Conservation (phyloP, 1,140 invertebrate species). For the Pinna nobilis region DNA sequence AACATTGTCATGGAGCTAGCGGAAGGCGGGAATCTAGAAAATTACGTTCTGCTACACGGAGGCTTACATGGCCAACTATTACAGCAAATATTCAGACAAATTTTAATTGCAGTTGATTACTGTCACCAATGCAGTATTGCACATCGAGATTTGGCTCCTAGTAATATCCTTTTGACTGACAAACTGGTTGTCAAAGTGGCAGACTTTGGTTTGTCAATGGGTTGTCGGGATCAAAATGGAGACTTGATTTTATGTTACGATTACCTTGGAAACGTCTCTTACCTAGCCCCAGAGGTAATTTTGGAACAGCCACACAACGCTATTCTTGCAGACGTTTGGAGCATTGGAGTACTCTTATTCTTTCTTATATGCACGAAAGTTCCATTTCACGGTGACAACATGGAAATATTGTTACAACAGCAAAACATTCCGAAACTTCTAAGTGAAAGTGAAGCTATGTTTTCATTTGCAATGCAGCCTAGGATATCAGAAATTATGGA, state of each 20-base stretch:
- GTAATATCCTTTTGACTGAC: slow-evolving; percentile 33
- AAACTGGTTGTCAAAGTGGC: slow-evolving; percentile 31
- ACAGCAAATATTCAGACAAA: slow-evolving; percentile 14
- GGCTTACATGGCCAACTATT: background rate
- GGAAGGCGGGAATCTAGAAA: slow-evolving; percentile 40
- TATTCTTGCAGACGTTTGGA: slow-evolving; percentile 40
- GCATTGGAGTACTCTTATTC: slow-evolving; percentile 29
- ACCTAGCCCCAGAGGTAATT: slow-evolving; percentile 37
- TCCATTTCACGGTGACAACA: slow-evolving; percentile 28
- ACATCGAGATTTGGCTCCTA: slow-evolving; percentile 43
- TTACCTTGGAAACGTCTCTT: slow-evolving; percentile 37
- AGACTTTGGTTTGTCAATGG: slow-evolving; percentile 41
- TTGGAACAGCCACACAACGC: slow-evolving; percentile 16
- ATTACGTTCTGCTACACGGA: slow-evolving; percentile 4
- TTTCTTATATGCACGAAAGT: slow-evolving; percentile 26
- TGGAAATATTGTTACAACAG: slow-evolving; percentile 29
- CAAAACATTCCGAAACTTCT: no score
- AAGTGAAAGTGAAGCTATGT: no score
- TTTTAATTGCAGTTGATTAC: slow-evolving; percentile 27
- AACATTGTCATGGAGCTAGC: slow-evolving; percentile 47
- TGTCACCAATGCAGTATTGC: slow-evolving; percentile 38
- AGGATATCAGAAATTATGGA: no score
- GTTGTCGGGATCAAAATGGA: slow-evolving; percentile 3
- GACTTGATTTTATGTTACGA: slow-evolving; percentile 35
- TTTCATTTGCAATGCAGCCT: no score